phyloP scores from a whole-genome alignment of 1,140 invertebrate genomes.

The Macrosteles quadrilineatus region DNA sequence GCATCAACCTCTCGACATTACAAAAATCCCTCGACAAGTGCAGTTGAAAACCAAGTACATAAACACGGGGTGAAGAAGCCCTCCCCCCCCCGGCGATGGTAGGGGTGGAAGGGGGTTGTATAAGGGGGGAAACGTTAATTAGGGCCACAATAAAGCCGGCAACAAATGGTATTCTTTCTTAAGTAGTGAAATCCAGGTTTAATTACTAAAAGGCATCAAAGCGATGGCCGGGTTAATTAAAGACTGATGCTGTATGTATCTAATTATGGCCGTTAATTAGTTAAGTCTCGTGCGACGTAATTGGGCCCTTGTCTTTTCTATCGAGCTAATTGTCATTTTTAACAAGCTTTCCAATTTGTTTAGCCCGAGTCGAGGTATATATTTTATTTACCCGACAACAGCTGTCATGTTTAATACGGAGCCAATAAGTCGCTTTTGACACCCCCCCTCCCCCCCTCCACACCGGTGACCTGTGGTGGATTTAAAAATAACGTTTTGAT shows the following conservation, averaged over 20 bases:
- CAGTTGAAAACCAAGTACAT: no score
- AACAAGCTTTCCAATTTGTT: constrained; percentile 17
- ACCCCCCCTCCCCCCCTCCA: no score
- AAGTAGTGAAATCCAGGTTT: constrained; percentile 24
- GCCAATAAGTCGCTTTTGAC: background rate
- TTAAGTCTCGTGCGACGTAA: background rate
- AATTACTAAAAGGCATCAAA: constrained; percentile 26
- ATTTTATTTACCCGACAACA: constrained; percentile 3
- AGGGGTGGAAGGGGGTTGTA: no score
- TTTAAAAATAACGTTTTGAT: no score
- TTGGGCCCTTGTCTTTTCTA: constrained; percentile 18
- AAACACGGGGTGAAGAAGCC: no score
- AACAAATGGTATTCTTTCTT: constrained; percentile 18
- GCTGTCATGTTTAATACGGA: background rate
- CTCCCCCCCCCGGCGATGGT: no score
- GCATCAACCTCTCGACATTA: no score
- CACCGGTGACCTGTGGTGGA: no score
- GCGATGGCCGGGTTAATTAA: constrained; percentile 18
- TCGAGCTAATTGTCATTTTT: constrained; percentile 15
- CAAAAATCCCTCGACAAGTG: no score
- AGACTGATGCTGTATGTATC: constrained; percentile 8
- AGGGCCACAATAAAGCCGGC: background rate
- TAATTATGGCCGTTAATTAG: constrained; percentile 16
- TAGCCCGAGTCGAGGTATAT: background rate
- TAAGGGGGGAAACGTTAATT: constrained; percentile 9